These are phyloP conservation scores for Diachrysia chrysitis DNA, from an alignment of 2,888 invertebrate species.

Conservation along the genomic window DNA sequence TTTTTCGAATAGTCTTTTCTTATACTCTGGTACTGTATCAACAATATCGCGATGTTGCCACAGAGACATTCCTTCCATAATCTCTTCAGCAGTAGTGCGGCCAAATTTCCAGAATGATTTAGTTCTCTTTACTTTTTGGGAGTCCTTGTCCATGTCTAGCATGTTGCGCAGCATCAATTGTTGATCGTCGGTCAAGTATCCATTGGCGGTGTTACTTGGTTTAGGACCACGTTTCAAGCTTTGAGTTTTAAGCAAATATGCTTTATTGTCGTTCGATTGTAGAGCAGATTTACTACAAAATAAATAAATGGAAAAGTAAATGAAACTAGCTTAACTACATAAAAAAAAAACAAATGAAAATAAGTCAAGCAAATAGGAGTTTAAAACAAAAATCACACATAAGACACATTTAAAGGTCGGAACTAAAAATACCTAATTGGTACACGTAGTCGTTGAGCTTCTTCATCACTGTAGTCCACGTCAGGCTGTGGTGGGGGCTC, in stretches of 20 bases:
- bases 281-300: constrained; percentile 84
- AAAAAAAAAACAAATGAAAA: constrained; percentile 70
- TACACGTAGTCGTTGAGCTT: constrained; percentile 91
- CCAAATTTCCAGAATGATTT: constrained; percentile 96
- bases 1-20: constrained; percentile 84
- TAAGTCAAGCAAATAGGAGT: constrained; percentile 62
- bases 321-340: constrained; percentile 67
- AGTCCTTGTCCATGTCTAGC: constrained; percentile 89
- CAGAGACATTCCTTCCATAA: constrained; percentile 95
- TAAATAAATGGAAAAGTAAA: constrained; percentile 70
- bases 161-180: constrained; percentile 86
- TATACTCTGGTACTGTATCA: constrained; percentile 90
- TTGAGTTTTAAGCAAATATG: constrained; percentile 86
- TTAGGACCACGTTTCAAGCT: constrained; percentile 83
- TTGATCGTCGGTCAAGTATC: constrained; percentile 89
- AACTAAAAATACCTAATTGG: constrained; percentile 89
- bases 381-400: constrained; percentile 18
- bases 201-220: constrained; percentile 75
- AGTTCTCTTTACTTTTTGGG: constrained; percentile 93
- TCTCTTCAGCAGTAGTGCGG: constrained; percentile 92
- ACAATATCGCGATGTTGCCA: constrained; percentile 96
- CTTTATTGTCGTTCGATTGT: constrained; percentile 76
- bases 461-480: constrained; percentile 97
- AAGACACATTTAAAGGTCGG: not conserved
- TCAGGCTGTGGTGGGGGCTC: constrained; percentile 96